Evolutionary conservation across 2,797 vertebrate species (phyloP), one percentile per base, ranked within the genome.

Genomic region (Fratercula arctica): DNA sequence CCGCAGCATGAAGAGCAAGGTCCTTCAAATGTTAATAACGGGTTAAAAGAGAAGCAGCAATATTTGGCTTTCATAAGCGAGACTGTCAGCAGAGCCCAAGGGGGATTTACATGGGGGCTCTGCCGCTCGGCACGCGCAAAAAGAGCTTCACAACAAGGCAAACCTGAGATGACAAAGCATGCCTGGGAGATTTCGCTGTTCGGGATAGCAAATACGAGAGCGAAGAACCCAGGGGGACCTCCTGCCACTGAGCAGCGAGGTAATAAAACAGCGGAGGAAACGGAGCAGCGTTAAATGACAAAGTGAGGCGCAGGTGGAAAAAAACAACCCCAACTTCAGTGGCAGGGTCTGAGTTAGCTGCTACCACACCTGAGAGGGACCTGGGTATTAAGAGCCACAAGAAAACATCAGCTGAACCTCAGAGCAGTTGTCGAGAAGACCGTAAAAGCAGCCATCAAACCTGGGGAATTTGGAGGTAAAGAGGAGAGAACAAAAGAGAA

Each of bases 91-190:
- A 3, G 69, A 60, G 72, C 60, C 53, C 75, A 33, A 50, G 37
- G 21, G 68, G 78, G 45, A 89, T 89, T 83, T 66, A 70, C 61
- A 10, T 1, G 3, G 31, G 41, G 41, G 61, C 68, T 93, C 82
- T 69, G 70, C 66, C 17, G 26, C 89, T 83, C 61, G 0, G 57
- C 68, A 74, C 64, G 18, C 35, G 63, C 50, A 77, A 74, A 76
- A 79, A 80, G n/a, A 51, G 37, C 85, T 95, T 66, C 66, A 77
- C 50, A 76, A 41, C 37, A 87, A 66, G 59, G 90, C 90, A 87
- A 95, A 92, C 69, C 45, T 46, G 54, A 91, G 81, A 87, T 89
- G 89, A 96, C 60, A 83, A 91, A 97, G 66, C 11, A 6, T 48
- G 50, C 82, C 87, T 57, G 41, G 45, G 91, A 93, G 92, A 85